Evolutionary conservation across 2,797 vertebrate species (phyloP).

Genomic region (Coccyzus lansbergi): DNA sequence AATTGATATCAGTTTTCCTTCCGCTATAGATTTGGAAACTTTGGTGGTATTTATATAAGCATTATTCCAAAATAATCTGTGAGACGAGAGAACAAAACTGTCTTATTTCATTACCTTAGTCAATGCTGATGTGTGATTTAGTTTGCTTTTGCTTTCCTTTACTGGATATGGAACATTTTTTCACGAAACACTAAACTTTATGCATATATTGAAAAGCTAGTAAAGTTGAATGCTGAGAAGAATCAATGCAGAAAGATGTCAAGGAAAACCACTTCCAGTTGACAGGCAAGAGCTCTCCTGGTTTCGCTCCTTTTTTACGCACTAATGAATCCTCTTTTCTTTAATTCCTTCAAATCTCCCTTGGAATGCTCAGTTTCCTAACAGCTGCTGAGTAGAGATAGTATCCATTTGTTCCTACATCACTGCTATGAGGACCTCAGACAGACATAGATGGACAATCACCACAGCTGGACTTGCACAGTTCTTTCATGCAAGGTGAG

Average conservation of each 20-base stretch:
- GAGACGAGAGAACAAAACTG: background rate
- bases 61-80: background rate
- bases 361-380: background rate
- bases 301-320: background rate
- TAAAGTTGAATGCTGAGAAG: background rate
- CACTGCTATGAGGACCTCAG: background rate
- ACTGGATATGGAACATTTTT: background rate
- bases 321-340: background rate
- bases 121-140: background rate
- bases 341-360: background rate
- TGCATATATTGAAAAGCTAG: background rate
- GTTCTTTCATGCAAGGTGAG: too few relatives aligned
- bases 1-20: constrained; percentile 37
- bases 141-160: background rate
- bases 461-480: rapidly evolving
- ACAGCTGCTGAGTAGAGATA: background rate
- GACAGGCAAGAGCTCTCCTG: background rate
- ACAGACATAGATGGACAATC: background rate
- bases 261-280: background rate
- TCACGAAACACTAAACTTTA: constrained; percentile 7
- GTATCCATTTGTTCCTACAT: background rate
- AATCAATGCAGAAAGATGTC: background rate
- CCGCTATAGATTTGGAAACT: background rate
- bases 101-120: background rate
- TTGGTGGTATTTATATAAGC: background rate